phyloP scores from a whole-genome alignment of 2,797 vertebrate genomes.

The Limnodromus scolopaceus region DNA sequence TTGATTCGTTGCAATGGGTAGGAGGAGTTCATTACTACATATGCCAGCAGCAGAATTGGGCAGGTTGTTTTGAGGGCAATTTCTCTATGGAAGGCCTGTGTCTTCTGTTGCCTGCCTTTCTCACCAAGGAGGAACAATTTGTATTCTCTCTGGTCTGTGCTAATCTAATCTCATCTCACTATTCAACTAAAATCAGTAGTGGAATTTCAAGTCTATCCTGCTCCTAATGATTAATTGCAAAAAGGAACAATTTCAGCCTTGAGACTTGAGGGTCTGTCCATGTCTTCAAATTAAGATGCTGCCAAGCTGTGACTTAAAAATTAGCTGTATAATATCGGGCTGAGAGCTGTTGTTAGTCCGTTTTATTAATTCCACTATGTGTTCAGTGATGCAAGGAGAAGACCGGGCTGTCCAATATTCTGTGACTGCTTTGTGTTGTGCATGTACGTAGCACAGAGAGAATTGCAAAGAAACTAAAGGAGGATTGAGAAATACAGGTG shows the following conservation, averaged over 20 bases:
- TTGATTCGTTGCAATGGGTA: not conserved
- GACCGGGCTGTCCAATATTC: not conserved
- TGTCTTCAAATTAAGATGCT: not conserved
- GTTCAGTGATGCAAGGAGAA: not conserved
- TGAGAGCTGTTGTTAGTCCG: not conserved
- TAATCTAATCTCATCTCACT: not conserved
- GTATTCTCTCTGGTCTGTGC: not conserved
- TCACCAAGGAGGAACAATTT: not conserved
- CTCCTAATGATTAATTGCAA: not conserved
- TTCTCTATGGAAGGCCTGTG: not conserved
- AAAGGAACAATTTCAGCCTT: not conserved
- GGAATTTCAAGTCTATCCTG: not conserved
- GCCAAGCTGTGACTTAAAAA: not conserved
- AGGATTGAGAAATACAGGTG: not conserved
- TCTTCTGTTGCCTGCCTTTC: not conserved
- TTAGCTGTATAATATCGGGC: not conserved
- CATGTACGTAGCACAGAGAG: not conserved
- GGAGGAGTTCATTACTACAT: not conserved
- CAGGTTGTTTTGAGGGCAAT: not conserved
- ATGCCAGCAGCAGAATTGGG: not conserved
- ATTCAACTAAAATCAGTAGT: not conserved
- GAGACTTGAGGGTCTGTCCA: not conserved
- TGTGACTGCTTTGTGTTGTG: not conserved
- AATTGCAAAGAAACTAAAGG: not conserved
- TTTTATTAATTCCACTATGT: not conserved